Conservation (phyloP, 2,797 vertebrate species). For the Staurois parvus region DNA sequence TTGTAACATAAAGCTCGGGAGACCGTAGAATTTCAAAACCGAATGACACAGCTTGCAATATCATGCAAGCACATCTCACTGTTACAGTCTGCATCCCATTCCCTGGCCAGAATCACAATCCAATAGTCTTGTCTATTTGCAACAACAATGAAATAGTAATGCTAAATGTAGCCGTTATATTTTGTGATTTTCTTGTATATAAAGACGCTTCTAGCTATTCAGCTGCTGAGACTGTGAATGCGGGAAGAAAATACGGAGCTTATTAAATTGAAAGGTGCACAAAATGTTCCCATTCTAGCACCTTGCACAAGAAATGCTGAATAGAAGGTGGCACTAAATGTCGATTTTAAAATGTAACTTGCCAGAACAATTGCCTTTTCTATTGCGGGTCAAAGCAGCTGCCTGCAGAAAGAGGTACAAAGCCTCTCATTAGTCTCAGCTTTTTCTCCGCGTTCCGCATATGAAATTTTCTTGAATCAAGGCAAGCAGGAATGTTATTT, state of each 20-base stretch:
- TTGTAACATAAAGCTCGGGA: constrained; percentile 38
- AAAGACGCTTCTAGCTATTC: constrained; percentile 27
- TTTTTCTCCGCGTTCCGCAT: background rate
- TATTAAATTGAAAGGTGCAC: constrained; percentile 25
- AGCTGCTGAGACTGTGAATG: background rate
- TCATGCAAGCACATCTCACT: constrained; percentile 27
- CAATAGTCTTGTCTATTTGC: constrained; percentile 16
- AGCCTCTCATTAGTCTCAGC: constrained; percentile 40
- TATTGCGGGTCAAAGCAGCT: constrained; percentile 12
- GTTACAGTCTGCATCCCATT: constrained; percentile 35
- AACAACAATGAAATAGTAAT: constrained; percentile 34
- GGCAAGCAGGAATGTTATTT: constrained; percentile 18
- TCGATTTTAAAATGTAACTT: constrained; percentile 14
- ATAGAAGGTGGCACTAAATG: constrained; percentile 22
- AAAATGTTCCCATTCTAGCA: constrained; percentile 7
- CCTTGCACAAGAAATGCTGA: background rate
- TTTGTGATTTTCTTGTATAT: constrained; percentile 30
- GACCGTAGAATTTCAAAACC: constrained; percentile 38
- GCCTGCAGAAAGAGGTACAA: constrained; percentile 28
- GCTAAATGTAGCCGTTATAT: constrained; percentile 16
- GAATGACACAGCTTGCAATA: constrained; percentile 32
- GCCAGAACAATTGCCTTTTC: constrained; percentile 28
- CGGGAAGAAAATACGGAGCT: background rate
- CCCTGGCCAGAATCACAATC: constrained; percentile 31
- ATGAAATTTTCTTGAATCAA: background rate